These are phyloP conservation scores for Smithornis capensis DNA, from an alignment of 2,113 vertebrate species.

Conservation along the genomic window DNA sequence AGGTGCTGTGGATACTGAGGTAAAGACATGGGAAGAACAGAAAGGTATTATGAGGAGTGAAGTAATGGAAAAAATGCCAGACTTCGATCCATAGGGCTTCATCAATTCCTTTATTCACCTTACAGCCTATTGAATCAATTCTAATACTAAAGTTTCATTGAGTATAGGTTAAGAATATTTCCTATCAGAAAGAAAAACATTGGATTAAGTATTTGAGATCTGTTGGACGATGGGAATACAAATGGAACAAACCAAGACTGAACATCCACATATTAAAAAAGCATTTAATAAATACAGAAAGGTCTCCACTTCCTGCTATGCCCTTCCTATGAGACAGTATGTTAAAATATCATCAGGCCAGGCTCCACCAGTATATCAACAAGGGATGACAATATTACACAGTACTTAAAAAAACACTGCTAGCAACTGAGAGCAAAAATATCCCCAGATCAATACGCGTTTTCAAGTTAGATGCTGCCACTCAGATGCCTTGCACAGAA, in stretches of 20 bases:
- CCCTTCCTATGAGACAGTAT: not conserved
- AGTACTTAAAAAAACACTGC: not conserved
- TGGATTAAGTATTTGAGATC: not conserved
- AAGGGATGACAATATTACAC: not conserved
- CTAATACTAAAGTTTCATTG: not conserved
- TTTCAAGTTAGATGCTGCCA: not conserved
- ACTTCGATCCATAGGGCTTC: not conserved
- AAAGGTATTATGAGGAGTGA: not conserved
- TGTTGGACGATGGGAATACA: not conserved
- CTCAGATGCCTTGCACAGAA: not conserved
- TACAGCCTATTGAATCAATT: not conserved
- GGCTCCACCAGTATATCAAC: not conserved
- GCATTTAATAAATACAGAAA: not conserved
- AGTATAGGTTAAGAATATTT: not conserved
- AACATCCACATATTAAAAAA: not conserved
- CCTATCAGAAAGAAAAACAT: not conserved
- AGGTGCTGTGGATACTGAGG: not conserved
- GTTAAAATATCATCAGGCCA: not conserved
- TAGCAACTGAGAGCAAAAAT: not conserved
- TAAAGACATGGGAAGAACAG: not conserved
- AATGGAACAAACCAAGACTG: not conserved
- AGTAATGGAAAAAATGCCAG: not conserved
- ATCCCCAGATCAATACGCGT: not conserved
- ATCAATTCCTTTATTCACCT: not conserved
- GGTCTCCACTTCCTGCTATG: not conserved